These are phyloP conservation scores for Antechinus stuartii DNA, from an alignment of 2,113 vertebrate genomes.

Conservation along the genomic window DNA sequence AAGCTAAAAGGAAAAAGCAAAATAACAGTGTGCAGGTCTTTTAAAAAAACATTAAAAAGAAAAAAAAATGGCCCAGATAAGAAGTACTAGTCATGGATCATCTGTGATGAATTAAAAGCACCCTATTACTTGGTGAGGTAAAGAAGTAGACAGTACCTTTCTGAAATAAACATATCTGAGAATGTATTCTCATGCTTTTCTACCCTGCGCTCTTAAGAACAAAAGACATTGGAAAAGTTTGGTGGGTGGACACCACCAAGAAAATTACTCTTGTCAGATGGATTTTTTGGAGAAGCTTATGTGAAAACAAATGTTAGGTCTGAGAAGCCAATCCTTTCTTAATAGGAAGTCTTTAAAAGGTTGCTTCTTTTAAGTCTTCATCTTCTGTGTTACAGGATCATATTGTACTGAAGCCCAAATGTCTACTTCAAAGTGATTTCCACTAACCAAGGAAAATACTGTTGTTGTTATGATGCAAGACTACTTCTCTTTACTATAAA, in stretches of 20 bases:
- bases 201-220: not conserved
- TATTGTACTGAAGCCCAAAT: constrained; percentile 9
- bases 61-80: not conserved
- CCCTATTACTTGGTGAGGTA: not conserved
- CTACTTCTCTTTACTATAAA: not conserved
- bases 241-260: not conserved
- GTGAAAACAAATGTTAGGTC: constrained; percentile 8
- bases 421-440: constrained; percentile 12
- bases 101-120: not conserved
- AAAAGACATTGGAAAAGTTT: constrained; percentile 1
- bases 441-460: constrained; percentile 43
- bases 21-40: not conserved
- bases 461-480: not conserved
- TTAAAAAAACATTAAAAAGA: not conserved
- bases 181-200: not conserved
- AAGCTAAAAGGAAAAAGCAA: not conserved
- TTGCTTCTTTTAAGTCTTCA: constrained; percentile 10
- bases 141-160: constrained; percentile 33
- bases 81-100: not conserved
- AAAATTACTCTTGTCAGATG: not conserved
- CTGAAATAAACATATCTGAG: constrained; percentile 42
- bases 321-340: constrained; percentile 16
- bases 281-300: not conserved
- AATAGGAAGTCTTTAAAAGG: constrained; percentile 26
- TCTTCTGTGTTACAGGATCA: constrained; percentile 16